A percentile compares a stretch with the other conserved stretches of the same genome.
phyloP scores from a whole-genome alignment of 2,113 vertebrate species.

The Etheostoma cragini region DNA sequence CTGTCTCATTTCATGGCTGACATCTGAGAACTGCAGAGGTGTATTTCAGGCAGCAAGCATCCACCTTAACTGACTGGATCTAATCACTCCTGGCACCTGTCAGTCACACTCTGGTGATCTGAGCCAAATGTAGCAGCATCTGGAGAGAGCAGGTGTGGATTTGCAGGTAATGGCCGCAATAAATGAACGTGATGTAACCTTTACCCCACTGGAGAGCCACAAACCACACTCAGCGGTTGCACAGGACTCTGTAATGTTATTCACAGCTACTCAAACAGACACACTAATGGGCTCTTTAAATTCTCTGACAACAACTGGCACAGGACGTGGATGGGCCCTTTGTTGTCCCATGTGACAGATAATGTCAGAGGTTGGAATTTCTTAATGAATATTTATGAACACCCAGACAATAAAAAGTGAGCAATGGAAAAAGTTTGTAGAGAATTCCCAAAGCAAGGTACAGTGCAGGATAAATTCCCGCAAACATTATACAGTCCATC shows the following conservation, averaged over 20 bases:
- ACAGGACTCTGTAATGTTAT: slow-evolving; percentile 65
- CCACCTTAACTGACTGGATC: slow-evolving; percentile 63
- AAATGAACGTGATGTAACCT: slow-evolving; percentile 63
- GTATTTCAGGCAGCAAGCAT: slow-evolving; percentile 50
- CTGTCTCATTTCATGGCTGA: slow-evolving; percentile 81
- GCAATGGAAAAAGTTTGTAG: neutral
- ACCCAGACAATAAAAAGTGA: slow-evolving; percentile 28
- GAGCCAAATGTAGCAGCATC: slow-evolving; percentile 47
- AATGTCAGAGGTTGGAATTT: slow-evolving; percentile 65
- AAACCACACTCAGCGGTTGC: slow-evolving; percentile 38
- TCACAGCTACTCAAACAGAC: slow-evolving; percentile 64
- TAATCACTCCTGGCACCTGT: slow-evolving; percentile 81
- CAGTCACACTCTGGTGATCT: slow-evolving; percentile 74
- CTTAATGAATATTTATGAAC: slow-evolving; percentile 76
- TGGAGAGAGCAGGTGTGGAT: slow-evolving; percentile 47
- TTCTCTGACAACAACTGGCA: slow-evolving; percentile 61
- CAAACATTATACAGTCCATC: neutral
- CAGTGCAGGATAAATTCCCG: neutral
- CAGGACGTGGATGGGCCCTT: slow-evolving; percentile 32
- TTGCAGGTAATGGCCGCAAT: slow-evolving; percentile 52
- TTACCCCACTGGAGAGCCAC: slow-evolving; percentile 49
- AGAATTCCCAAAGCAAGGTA: slow-evolving; percentile 6
- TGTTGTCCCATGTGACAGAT: slow-evolving; percentile 62
- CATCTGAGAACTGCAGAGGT: slow-evolving; percentile 67
- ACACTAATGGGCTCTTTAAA: slow-evolving; percentile 69